Conservation (phyloP, 2,888 invertebrate genomes). For the Cephalotes varians region DNA sequence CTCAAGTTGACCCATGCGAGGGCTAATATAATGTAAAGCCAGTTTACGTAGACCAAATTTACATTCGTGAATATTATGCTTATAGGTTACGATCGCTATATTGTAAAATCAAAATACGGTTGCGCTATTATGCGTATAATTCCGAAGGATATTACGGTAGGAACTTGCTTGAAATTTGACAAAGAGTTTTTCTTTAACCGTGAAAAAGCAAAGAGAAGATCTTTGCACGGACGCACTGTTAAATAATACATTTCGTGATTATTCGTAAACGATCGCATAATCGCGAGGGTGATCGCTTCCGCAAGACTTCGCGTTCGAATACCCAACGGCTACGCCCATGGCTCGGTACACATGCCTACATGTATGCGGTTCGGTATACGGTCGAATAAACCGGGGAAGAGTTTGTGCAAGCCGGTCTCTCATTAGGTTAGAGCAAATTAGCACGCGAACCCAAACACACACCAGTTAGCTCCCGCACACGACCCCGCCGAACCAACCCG, state of each 20-base stretch:
- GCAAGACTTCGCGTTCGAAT: slow-evolving; percentile 32
- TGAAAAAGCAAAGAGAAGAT: neutral
- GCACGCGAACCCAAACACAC: slow-evolving; percentile 80
- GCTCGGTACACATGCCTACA: slow-evolving; percentile 35
- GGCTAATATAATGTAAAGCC: slow-evolving; percentile 7
- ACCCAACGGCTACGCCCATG: slow-evolving; percentile 38
- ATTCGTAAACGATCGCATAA: neutral
- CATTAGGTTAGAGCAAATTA: slow-evolving; percentile 84
- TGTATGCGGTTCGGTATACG: slow-evolving; percentile 41
- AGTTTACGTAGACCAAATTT: slow-evolving; percentile 38
- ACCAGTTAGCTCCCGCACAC: slow-evolving; percentile 38
- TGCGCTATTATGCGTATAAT: neutral
- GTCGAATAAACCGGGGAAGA: slow-evolving; percentile 56
- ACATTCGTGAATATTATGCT: slow-evolving; percentile 22
- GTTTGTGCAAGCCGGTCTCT: slow-evolving; percentile 71
- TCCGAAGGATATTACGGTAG: neutral
- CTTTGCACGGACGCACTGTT: neutral
- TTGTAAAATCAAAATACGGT: slow-evolving; percentile 29
- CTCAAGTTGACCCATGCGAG: neutral
- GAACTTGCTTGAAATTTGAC: neutral
- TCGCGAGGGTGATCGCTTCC: slow-evolving; percentile 16
- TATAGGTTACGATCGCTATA: slow-evolving; percentile 1
- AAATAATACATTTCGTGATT: slow-evolving; percentile 2
- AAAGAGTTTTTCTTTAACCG: neutral
- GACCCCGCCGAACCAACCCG: slow-evolving; percentile 46